Evolutionary conservation across 2,113 vertebrate genomes (phyloP).

Genomic region (Lampris incognitus): DNA sequence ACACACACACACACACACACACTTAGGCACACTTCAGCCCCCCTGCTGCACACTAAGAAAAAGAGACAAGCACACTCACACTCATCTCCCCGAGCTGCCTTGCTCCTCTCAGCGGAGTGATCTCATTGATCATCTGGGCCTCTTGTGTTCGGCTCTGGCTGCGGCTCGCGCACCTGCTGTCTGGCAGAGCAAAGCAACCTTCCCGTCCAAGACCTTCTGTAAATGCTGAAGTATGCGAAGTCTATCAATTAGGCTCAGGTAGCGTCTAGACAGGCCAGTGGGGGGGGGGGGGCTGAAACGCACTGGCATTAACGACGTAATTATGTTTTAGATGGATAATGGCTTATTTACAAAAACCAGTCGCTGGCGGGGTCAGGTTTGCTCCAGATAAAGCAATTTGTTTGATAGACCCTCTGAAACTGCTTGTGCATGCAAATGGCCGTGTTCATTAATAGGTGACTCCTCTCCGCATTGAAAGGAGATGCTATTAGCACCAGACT

Average conservation of each 20-base stretch:
- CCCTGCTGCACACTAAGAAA: too few relatives aligned
- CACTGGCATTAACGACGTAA: constrained; percentile 65
- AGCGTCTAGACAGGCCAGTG: constrained; percentile 16
- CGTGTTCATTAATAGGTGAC: constrained; percentile 68
- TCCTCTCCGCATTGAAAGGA: constrained; percentile 45
- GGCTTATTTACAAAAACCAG: constrained; percentile 76
- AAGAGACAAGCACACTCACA: background rate
- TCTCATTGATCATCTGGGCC: constrained; percentile 7
- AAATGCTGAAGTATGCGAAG: constrained; percentile 15
- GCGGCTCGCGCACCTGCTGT: background rate
- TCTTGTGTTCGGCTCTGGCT: background rate
- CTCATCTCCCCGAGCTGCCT: background rate
- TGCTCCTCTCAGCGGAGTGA: background rate
- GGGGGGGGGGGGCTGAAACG: constrained; percentile 23
- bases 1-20: background rate
- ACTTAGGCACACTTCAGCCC: background rate
- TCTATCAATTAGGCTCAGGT: constrained; percentile 53
- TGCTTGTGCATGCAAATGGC: constrained; percentile 71
- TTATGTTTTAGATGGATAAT: constrained; percentile 71
- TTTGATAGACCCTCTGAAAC: constrained; percentile 70
- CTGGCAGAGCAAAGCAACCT: constrained; percentile 4
- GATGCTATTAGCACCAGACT: constrained; percentile 63
- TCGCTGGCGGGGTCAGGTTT: constrained; percentile 56
- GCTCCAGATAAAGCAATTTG: constrained; percentile 73
- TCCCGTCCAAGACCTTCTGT: background rate